These are phyloP conservation scores for Gavialis gangeticus DNA, from an alignment of 2,113 vertebrate genomes.

Conservation along the genomic window DNA sequence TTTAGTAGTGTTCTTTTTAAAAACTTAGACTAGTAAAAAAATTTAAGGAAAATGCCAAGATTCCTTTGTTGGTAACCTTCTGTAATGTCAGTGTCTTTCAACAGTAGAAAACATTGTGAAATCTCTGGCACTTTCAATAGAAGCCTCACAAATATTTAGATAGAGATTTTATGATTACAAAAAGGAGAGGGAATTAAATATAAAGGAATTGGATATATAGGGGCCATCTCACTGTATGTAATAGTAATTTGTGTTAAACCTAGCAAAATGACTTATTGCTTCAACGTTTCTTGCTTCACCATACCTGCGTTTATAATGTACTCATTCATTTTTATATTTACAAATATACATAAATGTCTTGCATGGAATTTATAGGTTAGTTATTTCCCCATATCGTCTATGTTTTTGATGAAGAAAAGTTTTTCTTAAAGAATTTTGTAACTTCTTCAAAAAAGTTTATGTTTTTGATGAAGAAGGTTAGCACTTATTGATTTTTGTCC, in stretches of 20 bases:
- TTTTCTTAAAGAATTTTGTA: too few species aligned
- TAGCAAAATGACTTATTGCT: not conserved
- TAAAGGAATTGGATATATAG: not conserved
- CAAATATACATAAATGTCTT: not conserved
- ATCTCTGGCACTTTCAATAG: not conserved
- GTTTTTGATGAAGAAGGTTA: too few species aligned
- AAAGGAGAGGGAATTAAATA: not conserved
- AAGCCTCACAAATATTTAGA: not conserved
- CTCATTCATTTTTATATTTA: not conserved
- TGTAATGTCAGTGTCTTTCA: not conserved
- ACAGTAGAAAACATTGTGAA: not conserved
- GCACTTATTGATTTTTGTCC: too few species aligned
- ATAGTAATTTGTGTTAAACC: not conserved
- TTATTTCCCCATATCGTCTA: too few species aligned
- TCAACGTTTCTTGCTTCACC: constrained; percentile 9
- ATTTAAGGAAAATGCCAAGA: not conserved
- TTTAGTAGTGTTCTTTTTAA: not conserved
- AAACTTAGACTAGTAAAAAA: not conserved
- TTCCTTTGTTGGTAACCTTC: not conserved
- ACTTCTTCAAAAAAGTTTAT: too few species aligned
- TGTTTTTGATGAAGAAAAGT: too few species aligned
- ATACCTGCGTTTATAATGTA: not conserved
- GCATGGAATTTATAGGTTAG: not conserved
- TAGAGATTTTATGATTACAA: not conserved
- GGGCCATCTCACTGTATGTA: not conserved